These are phyloP conservation scores for Chloropsis hardwickii DNA, from an alignment of 2,113 vertebrate genomes.

Conservation along the genomic window DNA sequence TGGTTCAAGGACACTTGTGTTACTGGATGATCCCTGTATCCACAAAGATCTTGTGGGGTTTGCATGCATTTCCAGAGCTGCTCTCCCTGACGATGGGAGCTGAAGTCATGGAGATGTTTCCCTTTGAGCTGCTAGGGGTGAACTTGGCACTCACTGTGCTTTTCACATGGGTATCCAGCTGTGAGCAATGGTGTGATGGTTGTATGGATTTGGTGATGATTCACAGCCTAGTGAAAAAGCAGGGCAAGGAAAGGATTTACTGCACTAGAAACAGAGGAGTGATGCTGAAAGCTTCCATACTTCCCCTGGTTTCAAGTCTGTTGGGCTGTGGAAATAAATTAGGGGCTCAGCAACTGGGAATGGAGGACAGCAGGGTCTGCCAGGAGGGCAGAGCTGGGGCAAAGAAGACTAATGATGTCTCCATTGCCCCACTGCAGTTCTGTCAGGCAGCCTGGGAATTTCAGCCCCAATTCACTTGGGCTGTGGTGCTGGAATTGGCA, in stretches of 20 bases:
- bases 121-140: fast-evolving
- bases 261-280: background rate
- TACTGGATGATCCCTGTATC: background rate
- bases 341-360: background rate
- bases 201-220: background rate
- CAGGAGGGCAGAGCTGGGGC: background rate
- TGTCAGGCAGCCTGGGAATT: background rate
- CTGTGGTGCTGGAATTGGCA: fast-evolving
- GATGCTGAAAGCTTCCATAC: background rate
- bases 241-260: background rate
- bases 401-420: background rate
- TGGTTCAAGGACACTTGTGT: background rate
- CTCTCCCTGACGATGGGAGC: background rate
- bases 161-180: background rate
- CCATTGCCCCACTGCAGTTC: background rate
- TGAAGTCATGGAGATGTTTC: background rate
- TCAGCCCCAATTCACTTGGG: background rate
- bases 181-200: background rate
- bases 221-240: background rate
- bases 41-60: background rate
- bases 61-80: background rate
- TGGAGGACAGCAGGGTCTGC: background rate
- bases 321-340: background rate
- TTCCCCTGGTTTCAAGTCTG: fast-evolving
- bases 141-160: fast-evolving